Evolutionary conservation across 2,797 vertebrate species (phyloP).

Genomic region (Antennarius maculatus): DNA sequence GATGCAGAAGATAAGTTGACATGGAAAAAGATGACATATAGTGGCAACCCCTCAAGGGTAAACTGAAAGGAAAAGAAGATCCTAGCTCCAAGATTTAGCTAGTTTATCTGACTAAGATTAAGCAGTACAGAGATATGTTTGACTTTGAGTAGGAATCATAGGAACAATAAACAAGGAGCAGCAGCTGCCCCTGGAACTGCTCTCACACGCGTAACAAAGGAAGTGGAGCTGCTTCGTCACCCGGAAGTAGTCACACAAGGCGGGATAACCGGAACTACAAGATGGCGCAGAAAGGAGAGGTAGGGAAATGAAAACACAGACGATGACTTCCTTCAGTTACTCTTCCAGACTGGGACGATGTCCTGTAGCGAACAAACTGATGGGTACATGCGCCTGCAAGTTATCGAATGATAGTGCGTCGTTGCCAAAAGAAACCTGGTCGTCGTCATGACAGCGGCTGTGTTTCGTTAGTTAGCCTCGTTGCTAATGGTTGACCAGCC

Average conservation of each 20-base stretch:
- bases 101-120: no score
- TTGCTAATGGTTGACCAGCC: slow-evolving; percentile 38
- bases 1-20: no score
- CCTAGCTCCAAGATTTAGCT: no score
- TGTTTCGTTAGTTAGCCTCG: slow-evolving; percentile 18
- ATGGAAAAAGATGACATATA: no score
- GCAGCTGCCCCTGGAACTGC: no score
- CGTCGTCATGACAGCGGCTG: not conserved
- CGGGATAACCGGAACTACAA: slow-evolving; percentile 83
- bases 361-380: rapidly evolving
- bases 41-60: no score
- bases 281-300: slow-evolving; percentile 91
- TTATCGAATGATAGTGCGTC: rapidly evolving
- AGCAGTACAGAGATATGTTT: no score
- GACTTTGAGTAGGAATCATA: no score
- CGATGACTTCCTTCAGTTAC: not conserved
- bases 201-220: no score
- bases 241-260: slow-evolving; percentile 61
- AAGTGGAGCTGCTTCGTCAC: slow-evolving; percentile 40
- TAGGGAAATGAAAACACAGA: slow-evolving; percentile 76
- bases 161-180: no score
- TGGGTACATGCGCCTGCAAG: rapidly evolving
- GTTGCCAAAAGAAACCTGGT: not conserved
- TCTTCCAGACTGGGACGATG: not conserved
- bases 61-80: no score